A percentile compares a stretch with the other conserved stretches of the same genome.
phyloP scores from a whole-genome alignment of 2,888 invertebrate species.

The Molorchus minor region DNA sequence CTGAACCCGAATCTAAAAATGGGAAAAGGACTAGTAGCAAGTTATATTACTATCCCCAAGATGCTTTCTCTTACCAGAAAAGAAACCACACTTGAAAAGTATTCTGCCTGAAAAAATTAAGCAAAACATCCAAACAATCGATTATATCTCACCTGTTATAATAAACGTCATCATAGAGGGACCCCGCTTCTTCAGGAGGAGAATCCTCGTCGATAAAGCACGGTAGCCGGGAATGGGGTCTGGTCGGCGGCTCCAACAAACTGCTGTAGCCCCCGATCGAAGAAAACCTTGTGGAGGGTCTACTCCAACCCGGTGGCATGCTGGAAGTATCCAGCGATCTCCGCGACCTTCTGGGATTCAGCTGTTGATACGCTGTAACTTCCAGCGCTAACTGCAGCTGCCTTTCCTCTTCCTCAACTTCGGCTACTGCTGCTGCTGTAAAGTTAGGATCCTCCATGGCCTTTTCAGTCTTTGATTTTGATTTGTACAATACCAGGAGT shows the following conservation, averaged over 20 bases:
- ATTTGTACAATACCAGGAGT: conserved; percentile 91
- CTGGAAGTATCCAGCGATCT: conserved; percentile 72
- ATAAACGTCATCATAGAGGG: conserved; percentile 57
- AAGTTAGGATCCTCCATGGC: conserved; percentile 82
- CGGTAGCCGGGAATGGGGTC: conserved; percentile 70
- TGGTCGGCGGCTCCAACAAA: conserved; percentile 71
- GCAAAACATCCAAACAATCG: too few species aligned
- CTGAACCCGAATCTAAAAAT: too few species aligned
- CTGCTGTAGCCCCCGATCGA: conserved; percentile 78
- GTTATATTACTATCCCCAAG: too few species aligned
- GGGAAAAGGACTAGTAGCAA: too few species aligned
- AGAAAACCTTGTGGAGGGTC: conserved; percentile 66
- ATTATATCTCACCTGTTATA: conserved; percentile 51
- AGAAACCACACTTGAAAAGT: too few species aligned
- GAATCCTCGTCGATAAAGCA: conserved; percentile 67
- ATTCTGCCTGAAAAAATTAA: too few species aligned
- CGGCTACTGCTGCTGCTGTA: conserved; percentile 76
- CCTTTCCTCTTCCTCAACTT: conserved; percentile 73
- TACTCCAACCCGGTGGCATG: conserved; percentile 65
- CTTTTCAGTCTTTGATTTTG: conserved; percentile 80
- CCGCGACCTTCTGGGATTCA: conserved; percentile 62
- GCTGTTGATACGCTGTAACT: conserved; percentile 70
- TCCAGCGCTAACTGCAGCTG: conserved; percentile 79
- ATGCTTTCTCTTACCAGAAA: too few species aligned
- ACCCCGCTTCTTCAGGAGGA: conserved; percentile 54